Base-by-base conservation (phyloP, 2,888 invertebrate species). In the Saturnia japonica region DNA sequence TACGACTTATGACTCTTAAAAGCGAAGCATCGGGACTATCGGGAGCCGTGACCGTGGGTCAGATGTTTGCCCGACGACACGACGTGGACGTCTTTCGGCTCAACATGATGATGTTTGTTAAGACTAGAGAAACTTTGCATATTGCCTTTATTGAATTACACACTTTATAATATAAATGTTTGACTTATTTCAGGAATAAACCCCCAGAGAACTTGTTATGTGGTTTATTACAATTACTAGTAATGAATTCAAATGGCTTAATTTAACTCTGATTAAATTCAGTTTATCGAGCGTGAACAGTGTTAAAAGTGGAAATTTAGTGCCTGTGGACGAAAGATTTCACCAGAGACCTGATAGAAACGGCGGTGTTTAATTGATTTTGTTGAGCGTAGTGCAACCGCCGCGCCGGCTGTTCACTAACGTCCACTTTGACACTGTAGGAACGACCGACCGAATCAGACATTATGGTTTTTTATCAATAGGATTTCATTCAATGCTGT, bases 331-430 rank as follows among this genome's bases (percentile, higher is more conserved):
- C 57, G 4, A 60, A 57, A 28, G 28, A 28, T 25, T 60, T 12
- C 25, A 28, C 25, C 14, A 28, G 57, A 60, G 14, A 60, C 28
- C 25, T 14, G 28, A 60, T 14, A 28, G 12, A 19, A 60, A 60
- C 28, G 28, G 25, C 12, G 3, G 57, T 28, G 57, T 42, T 66
- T 66, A 43, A 66, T 66, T 66, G 42, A 66, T 43, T 66, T 42
- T 66, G 66, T 22, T 42, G 66, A 9, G 12, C 11, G 14, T 42
- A 22, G 19, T 14, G 43, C 28, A 7, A 19, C 45, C 40, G 22
- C 43, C 7, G 67, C 40, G 22, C 43, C 7, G 67, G 67, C 45
- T 12, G 22, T 67, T 19, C 67, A 43, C 45, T 42, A 43, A 28
- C 57, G 6, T 60, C 14, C 57, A 60, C 57, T 28, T 54, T 60